phyloP scores from a whole-genome alignment of 2,888 invertebrate species.

The Sycophila texana region DNA sequence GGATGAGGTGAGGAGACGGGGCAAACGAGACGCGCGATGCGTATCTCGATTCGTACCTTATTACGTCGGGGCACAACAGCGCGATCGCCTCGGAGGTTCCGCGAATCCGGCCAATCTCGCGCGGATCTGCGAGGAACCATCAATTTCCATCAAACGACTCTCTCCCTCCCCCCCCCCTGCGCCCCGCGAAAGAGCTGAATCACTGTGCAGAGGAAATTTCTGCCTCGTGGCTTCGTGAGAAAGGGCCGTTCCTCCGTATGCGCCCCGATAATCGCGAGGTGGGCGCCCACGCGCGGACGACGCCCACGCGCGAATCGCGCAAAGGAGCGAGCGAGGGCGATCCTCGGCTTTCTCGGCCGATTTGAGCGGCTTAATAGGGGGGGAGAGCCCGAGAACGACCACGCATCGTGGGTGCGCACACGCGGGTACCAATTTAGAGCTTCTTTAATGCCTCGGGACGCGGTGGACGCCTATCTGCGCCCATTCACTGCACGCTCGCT shows the following conservation, averaged over 20 bases:
- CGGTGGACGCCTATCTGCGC: no score
- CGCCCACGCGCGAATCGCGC: slow-evolving; percentile 73
- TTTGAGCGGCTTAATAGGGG: slow-evolving; percentile 44
- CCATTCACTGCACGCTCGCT: no score
- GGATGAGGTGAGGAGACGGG: neutral
- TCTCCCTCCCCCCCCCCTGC: neutral
- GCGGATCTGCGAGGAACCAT: slow-evolving; percentile 3
- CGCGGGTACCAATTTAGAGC: slow-evolving; percentile 37
- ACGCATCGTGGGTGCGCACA: neutral
- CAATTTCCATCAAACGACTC: slow-evolving; percentile 18
- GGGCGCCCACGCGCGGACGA: slow-evolving; percentile 44
- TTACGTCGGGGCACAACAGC: no score
- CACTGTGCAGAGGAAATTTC: neutral
- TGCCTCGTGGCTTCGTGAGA: slow-evolving; percentile 36
- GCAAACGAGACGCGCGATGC: no score
- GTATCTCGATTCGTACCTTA: no score
- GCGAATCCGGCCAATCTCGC: neutral
- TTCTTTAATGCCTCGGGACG: neutral
- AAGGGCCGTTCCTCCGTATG: slow-evolving; percentile 33
- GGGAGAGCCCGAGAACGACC: slow-evolving; percentile 36
- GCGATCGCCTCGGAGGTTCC: no score
- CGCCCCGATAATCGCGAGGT: slow-evolving; percentile 4
- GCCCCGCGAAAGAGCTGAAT: neutral
- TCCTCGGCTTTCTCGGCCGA: slow-evolving; percentile 10
- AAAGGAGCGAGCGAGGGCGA: slow-evolving; percentile 30